These are phyloP conservation scores for Maniola hyperantus DNA, from an alignment of 2,888 invertebrate species.

Conservation along the genomic window DNA sequence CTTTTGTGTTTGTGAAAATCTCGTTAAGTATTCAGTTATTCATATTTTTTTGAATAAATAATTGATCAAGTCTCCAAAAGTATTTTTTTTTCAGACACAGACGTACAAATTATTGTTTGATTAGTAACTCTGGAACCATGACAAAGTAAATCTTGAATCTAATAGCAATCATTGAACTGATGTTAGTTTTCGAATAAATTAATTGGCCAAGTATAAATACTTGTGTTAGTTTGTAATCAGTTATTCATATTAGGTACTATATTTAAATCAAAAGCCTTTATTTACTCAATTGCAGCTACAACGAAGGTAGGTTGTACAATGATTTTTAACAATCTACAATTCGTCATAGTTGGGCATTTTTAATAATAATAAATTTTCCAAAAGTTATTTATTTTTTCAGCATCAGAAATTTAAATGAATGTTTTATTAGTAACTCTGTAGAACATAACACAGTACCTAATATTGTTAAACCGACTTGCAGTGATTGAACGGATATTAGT, in stretches of 20 bases:
- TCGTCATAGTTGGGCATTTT: no score
- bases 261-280: no score
- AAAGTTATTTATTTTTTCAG: no score
- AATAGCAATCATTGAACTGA: neutral
- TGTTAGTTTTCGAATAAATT: neutral
- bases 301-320: no score
- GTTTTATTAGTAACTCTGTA: neutral
- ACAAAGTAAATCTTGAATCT: neutral
- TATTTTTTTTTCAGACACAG: neutral
- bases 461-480: neutral
- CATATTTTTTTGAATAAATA: neutral
- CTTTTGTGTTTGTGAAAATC: neutral
- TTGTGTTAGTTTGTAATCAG: neutral
- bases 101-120: neutral
- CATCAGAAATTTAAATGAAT: no score
- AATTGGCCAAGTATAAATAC: neutral
- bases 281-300: no score
- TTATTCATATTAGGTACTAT: no score
- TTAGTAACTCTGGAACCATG: neutral
- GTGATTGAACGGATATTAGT: slow-evolving; percentile 8
- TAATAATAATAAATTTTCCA: no score
- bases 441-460: neutral
- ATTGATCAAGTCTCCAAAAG: neutral
- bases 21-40: neutral
- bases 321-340: no score